These are phyloP conservation scores for Spheniscus mendiculus DNA, from an alignment of 2,113 vertebrate genomes.

Conservation along the genomic window DNA sequence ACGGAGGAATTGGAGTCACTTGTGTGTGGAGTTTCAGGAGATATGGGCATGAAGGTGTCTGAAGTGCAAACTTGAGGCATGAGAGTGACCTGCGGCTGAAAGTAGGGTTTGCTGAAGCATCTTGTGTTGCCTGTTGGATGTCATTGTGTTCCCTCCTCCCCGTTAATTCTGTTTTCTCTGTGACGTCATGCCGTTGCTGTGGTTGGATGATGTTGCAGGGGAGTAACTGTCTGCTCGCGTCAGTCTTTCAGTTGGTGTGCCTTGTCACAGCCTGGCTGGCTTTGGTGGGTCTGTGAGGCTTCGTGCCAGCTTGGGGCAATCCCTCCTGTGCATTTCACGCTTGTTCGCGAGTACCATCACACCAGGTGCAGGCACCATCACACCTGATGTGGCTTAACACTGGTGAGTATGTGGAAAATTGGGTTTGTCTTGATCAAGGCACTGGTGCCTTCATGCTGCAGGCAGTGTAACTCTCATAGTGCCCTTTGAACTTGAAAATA, in stretches of 20 bases:
- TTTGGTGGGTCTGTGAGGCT: background rate
- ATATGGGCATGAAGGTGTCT: background rate
- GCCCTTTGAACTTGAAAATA: background rate
- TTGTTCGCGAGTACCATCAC: rapidly evolving
- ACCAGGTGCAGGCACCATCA: background rate
- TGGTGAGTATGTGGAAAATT: background rate
- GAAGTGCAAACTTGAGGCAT: background rate
- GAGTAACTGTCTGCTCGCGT: background rate
- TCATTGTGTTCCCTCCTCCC: rapidly evolving
- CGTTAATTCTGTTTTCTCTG: rapidly evolving
- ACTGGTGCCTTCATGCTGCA: background rate
- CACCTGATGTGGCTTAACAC: rapidly evolving
- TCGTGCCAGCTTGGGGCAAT: background rate
- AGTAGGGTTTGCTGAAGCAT: background rate
- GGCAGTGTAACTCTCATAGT: rapidly evolving
- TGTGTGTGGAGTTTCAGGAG: background rate
- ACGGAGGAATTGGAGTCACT: rapidly evolving
- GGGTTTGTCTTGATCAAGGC: background rate
- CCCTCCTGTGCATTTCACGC: rapidly evolving
- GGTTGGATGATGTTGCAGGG: rapidly evolving
- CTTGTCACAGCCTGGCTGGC: background rate
- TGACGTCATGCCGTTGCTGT: rapidly evolving
- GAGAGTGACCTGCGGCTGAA: background rate
- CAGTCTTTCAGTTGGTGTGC: background rate
- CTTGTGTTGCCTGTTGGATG: rapidly evolving